Evolutionary conservation across 1,140 invertebrate species (phyloP).

Genomic region (Marisa cornuarietis): DNA sequence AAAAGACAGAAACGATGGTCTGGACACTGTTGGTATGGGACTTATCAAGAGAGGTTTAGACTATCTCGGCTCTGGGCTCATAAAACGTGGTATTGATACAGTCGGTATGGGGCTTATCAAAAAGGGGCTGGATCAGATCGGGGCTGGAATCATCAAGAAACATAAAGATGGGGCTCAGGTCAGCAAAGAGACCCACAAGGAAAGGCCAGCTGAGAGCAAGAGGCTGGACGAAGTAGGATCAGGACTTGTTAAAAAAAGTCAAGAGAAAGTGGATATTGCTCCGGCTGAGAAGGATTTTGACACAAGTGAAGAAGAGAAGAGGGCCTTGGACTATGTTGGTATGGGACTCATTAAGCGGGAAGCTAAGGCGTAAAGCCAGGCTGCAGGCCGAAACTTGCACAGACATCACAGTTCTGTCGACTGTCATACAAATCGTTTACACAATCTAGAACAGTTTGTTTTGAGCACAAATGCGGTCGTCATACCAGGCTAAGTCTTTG

Average conservation of each 20-base stretch:
- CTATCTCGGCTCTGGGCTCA: slow-evolving; percentile 9
- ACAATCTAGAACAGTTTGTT: too few species aligned
- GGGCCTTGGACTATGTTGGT: background rate
- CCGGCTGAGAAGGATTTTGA: background rate
- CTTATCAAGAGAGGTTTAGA: slow-evolving; percentile 10
- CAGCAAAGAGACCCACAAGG: background rate
- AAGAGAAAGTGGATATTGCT: background rate
- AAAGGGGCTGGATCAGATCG: slow-evolving; percentile 5
- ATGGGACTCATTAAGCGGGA: slow-evolving; percentile 1
- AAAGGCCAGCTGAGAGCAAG: background rate
- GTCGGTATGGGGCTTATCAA: background rate
- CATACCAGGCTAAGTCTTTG: too few species aligned
- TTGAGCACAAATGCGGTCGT: too few species aligned
- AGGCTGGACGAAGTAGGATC: background rate
- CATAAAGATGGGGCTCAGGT: background rate
- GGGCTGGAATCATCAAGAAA: slow-evolving; percentile 4
- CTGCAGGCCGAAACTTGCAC: too few species aligned
- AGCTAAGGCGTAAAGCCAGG: too few species aligned
- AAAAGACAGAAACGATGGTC: background rate
- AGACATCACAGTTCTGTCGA: too few species aligned
- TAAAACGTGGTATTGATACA: slow-evolving; percentile 6
- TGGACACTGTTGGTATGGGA: background rate
- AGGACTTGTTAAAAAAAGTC: slow-evolving; percentile 13
- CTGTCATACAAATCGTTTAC: too few species aligned
- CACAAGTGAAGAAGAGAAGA: background rate